A percentile compares a stretch with the other conserved stretches of the same genome.
phyloP scores from a whole-genome alignment of 2,113 vertebrate species.

The Aptenodytes patagonicus region DNA sequence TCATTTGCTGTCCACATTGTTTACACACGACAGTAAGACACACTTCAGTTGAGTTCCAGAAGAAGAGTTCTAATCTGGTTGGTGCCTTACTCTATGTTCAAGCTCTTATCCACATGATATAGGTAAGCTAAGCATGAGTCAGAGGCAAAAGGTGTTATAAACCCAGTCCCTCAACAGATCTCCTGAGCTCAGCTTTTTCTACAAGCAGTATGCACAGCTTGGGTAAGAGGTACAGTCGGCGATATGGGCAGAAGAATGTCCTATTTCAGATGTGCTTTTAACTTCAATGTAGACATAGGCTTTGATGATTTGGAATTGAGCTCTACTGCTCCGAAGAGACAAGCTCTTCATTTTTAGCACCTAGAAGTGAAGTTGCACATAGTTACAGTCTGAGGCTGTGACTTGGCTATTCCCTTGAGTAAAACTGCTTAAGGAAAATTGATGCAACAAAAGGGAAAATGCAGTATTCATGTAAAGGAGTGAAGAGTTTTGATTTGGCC shows the following conservation, averaged over 20 bases:
- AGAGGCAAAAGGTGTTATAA: neutral
- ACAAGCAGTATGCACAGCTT: neutral
- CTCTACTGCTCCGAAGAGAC: neutral
- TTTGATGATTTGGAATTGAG: neutral
- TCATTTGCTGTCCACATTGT: neutral
- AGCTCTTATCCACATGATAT: neutral
- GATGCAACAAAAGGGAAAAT: neutral
- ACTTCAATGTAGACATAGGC: neutral
- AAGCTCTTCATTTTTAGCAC: neutral
- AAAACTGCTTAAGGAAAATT: neutral
- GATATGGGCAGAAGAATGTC: fast-evolving
- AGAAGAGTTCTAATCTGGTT: neutral
- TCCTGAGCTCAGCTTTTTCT: neutral
- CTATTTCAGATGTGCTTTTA: neutral
- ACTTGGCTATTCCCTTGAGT: neutral
- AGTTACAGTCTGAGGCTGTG: neutral
- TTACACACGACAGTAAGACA: neutral
- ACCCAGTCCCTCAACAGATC: neutral
- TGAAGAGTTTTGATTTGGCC: neutral
- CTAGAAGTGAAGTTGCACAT: neutral
- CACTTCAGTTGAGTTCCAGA: neutral
- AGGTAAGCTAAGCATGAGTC: neutral
- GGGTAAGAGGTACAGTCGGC: neutral
- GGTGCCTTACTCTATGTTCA: neutral
- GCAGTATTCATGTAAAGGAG: neutral